Base-by-base conservation (phyloP, 2,888 invertebrate species). In the Drosophila cyrtoloma region DNA sequence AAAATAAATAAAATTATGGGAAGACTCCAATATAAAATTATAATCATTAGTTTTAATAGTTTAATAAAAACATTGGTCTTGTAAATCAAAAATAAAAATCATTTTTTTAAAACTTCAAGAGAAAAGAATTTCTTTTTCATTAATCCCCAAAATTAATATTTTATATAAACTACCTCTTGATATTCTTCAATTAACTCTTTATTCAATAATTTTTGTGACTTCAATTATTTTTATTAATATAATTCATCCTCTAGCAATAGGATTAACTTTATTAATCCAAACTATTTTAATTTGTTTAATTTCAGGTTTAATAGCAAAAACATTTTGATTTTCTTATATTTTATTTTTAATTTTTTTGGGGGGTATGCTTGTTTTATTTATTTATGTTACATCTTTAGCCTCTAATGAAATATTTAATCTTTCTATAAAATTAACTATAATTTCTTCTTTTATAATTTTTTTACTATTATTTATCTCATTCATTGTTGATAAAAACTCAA, bases 71-170 rank as follows among this genome's bases (percentile, higher is more conserved):
- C 94, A 94, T 94, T 95, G 95, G 94, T 95, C 94, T 95, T 95
- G 95, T 96, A 95, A 95, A 95, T 88, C 95, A 95, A 95, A 94
- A 94, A 93, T 95, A 95, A 94, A 93, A 92, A 82, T 60, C 72
- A 64, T 89, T 93, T 95, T 95, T 95, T 94, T n/a, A 94, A 95
- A 95, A 94, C 94, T 94, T 95, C 94, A 95, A 94, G 94, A 94
- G 94, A 94, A 94, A 94, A 93, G 93, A 75, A 86, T 66, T 14
- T 93, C 93, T 94, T 94, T 94, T 94, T 95, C 94, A 91, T 95
- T 95, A 95, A 95, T 95, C 94, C 94, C 95, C 95, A 95, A 95
- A 95, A 95, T 95, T 95, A 95, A 95, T 94, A 95, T 95, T 95
- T 95, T 93, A 80, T 88, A 93, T 94, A 95, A 95, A 95, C 95